Conservation (phyloP, 37 sponge, comb jelly and placozoan genomes). For the Diacarnus erythraeanus region DNA sequence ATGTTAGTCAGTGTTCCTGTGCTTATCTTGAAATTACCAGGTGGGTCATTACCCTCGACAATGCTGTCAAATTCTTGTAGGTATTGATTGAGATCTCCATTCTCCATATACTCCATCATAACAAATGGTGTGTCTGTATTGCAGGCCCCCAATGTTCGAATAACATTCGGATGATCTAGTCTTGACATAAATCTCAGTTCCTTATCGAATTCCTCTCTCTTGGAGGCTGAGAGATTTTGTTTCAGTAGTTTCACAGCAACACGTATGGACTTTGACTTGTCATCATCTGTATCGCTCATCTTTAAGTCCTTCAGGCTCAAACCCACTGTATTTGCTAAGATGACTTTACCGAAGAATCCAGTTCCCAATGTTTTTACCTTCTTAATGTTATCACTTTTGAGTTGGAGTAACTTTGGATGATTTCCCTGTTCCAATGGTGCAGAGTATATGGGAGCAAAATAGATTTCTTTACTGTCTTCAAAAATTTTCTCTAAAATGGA, state of each 20-base stretch:
- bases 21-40: not conserved
- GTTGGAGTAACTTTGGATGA: not conserved
- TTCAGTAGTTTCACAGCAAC: slow-evolving; percentile 68
- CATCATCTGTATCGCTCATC: slow-evolving; percentile 20
- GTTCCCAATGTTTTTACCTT: slow-evolving; percentile 42
- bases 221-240: not conserved
- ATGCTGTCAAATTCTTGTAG: slow-evolving; percentile 30
- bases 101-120: slow-evolving; percentile 77
- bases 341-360: slow-evolving; percentile 66
- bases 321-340: slow-evolving; percentile 45
- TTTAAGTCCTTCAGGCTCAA: slow-evolving; percentile 50
- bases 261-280: slow-evolving; percentile 10
- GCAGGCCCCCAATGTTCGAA: slow-evolving; percentile 69
- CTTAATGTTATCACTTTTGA: slow-evolving; percentile 23
- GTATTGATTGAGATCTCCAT: slow-evolving; percentile 71
- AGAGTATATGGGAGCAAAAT: slow-evolving; percentile 37
- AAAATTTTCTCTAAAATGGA: no score
- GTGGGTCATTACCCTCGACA: not conserved
- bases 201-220: slow-evolving; percentile 46
- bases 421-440: not conserved
- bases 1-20: slow-evolving; percentile 39
- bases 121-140: slow-evolving; percentile 26
- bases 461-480: not conserved
- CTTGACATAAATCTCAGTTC: slow-evolving; percentile 80
- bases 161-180: slow-evolving; percentile 69